These are phyloP conservation scores for Lordiphosa mommai DNA, from an alignment of 1,140 invertebrate genomes.

Conservation along the genomic window DNA sequence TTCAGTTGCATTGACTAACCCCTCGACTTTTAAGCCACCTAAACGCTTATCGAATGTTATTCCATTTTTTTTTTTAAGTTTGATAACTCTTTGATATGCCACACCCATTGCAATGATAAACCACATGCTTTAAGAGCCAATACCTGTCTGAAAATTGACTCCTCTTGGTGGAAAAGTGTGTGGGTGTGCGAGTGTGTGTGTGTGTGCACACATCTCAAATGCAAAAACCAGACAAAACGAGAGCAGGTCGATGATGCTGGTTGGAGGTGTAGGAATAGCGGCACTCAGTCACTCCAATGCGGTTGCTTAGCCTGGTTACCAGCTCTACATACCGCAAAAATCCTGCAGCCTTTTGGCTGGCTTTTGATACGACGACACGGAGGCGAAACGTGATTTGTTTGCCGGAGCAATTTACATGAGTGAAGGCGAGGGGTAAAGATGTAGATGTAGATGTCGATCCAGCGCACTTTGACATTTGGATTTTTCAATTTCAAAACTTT, in stretches of 20 bases:
- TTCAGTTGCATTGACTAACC: no score
- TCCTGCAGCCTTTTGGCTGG: conserved; percentile 31
- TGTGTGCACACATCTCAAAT: no score
- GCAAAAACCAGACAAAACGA: no score
- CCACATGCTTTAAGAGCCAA: no score
- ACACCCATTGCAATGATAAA: no score
- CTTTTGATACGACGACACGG: conserved; percentile 18
- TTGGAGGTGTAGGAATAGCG: neutral
- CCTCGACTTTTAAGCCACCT: no score
- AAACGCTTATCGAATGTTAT: no score
- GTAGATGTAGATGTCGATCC: neutral
- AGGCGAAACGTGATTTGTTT: conserved; percentile 47
- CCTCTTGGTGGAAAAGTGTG: neutral
- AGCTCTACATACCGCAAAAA: conserved; percentile 33
- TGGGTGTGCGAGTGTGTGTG: neutral
- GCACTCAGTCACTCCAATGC: conserved; percentile 16
- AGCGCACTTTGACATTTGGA: conserved; percentile 36
- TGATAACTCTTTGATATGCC: no score
- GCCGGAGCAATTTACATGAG: conserved; percentile 48
- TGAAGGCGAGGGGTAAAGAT: conserved; percentile 5
- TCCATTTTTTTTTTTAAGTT: no score
- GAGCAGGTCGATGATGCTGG: no score
- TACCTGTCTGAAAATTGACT: no score
- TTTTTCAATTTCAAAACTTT: conserved; percentile 20
- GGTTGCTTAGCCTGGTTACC: conserved; percentile 21